Evolutionary conservation across 2,113 vertebrate species (phyloP).

Genomic region (Brienomyrus brachyistius): DNA sequence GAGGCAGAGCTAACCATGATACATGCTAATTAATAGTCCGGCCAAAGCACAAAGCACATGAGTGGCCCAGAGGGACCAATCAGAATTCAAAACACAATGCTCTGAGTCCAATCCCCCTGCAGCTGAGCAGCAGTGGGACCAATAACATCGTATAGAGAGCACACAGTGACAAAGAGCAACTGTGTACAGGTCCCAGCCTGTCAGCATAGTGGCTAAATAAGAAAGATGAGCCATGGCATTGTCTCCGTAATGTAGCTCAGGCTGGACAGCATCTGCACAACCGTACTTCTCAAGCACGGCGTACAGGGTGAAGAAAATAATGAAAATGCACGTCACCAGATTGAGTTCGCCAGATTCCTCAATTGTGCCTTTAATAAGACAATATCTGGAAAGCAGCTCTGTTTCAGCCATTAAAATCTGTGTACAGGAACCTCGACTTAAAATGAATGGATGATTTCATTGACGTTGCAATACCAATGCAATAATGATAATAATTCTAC

Average conservation of each 20-base stretch:
- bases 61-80: conserved; percentile 2
- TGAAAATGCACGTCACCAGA: not conserved
- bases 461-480: too few relatives aligned
- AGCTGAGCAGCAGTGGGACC: not conserved
- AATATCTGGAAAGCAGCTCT: not conserved
- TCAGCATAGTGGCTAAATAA: not conserved
- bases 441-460: not conserved
- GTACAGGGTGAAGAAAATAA: not conserved
- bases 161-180: not conserved
- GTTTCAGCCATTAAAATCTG: not conserved
- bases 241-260: not conserved
- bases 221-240: not conserved
- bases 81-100: not conserved
- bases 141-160: not conserved
- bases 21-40: not conserved
- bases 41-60: not conserved
- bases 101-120: not conserved
- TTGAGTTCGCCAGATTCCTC: not conserved
- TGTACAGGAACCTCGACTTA: not conserved
- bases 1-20: not conserved
- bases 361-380: not conserved
- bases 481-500: not conserved
- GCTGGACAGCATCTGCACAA: not conserved
- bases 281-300: not conserved
- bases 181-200: not conserved